Evolutionary conservation across 1,140 invertebrate genomes (phyloP), one percentile per base, ranked within the genome.

Genomic region (Sitophilus oryzae): DNA sequence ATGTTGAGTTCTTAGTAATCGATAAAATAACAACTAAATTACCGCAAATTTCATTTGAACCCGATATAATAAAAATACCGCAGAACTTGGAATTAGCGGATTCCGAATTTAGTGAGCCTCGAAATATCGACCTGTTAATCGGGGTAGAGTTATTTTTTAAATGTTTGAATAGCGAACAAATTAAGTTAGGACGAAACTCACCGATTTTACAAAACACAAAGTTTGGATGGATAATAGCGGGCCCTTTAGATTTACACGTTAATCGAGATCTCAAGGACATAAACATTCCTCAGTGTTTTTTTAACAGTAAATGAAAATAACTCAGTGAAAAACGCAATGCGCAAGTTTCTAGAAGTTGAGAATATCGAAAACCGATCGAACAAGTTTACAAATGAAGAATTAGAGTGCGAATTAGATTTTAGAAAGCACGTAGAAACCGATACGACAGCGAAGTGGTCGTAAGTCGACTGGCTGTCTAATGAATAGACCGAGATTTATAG

Each of bases 181-280:
- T 57, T 14, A 23, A 5, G 8, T 10, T 52, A 38, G 43, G 55
- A 23, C 35, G 9, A 10, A 49, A 44, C 11, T 10, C 9, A 40
- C 54, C 48, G 19, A 36, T 50, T 21, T 38, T 52, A 38, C 49
- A 47, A 38, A 52, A 57, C 15, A 43, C 49, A 6, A 45, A 30
- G 6, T 45, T 57, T 10, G 55, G 55, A 10, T 57, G 55, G 48
- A 37, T 57, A 10, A 20, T 44, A 44, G n/a, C n/a, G n/a, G n/a
- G n/a, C n/a, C n/a, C n/a, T n/a, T n/a, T n/a, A n/a, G n/a, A n/a
- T n/a, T n/a, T n/a, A n/a, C n/a, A n/a, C n/a, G n/a, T n/a, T n/a
- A n/a, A n/a, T n/a, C n/a, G n/a, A n/a, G n/a, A n/a, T n/a, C n/a
- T n/a, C n/a, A n/a, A n/a, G n/a, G n/a, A n/a, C n/a, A n/a, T n/a